A percentile compares a stretch with the other conserved stretches of the same genome.
These are phyloP conservation scores for Orchesella flavescens DNA, from an alignment of 2,888 invertebrate genomes.

Conservation along the genomic window DNA sequence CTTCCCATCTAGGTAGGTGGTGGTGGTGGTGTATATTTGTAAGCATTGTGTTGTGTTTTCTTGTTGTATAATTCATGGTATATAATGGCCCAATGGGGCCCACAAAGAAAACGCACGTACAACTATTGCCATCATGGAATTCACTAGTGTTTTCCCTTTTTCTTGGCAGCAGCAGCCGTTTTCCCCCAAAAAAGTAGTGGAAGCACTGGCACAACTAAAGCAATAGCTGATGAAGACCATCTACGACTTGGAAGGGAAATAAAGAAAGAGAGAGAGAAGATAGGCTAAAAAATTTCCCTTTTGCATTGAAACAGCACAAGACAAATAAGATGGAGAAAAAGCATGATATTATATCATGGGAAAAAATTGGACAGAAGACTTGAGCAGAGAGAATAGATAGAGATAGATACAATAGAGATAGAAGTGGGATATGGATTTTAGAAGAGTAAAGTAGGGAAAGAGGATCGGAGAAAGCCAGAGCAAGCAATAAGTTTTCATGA, in stretches of 20 bases:
- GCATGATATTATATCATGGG: conserved; percentile 29
- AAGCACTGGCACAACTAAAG: neutral
- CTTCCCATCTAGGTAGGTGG: too few species aligned
- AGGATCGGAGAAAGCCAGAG: conserved; percentile 34
- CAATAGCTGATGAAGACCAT: too few species aligned
- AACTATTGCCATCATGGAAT: conserved; percentile 58
- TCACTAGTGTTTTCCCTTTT: conserved; percentile 28
- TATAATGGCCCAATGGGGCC: conserved; percentile 63
- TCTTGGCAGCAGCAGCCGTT: conserved; percentile 18
- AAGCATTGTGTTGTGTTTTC: conserved; percentile 50
- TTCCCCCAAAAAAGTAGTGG: conserved; percentile 1
- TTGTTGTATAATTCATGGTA: conserved; percentile 60
- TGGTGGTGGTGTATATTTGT: neutral
- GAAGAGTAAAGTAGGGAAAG: conserved; percentile 16
- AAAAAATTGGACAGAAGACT: conserved; percentile 15
- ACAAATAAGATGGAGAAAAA: too few species aligned
- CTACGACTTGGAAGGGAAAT: neutral
- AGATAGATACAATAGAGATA: neutral
- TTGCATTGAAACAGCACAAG: neutral
- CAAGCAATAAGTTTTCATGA: conserved; percentile 61
- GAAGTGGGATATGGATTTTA: neutral
- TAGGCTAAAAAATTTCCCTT: too few species aligned
- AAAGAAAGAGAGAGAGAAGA: neutral
- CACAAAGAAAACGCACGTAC: conserved; percentile 58
- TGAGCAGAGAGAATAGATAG: neutral